Percentiles rank a stretch among this genome's conserved stretches.
These are phyloP conservation scores for Ceuthmochares aereus DNA, from an alignment of 2,113 vertebrate species.

Conservation along the genomic window DNA sequence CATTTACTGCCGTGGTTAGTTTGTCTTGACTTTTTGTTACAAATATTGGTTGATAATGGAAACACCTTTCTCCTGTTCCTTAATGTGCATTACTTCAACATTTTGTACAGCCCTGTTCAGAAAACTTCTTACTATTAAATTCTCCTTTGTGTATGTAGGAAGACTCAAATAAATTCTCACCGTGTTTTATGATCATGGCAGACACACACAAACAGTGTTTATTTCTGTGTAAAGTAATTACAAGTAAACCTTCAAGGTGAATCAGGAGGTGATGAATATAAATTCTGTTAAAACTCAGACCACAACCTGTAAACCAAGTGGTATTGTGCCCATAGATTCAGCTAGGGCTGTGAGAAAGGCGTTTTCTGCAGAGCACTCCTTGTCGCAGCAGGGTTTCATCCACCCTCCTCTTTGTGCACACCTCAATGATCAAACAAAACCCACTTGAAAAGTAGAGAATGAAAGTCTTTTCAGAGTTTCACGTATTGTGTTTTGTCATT, in stretches of 20 bases:
- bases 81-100: not conserved
- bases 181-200: not conserved
- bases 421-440: not conserved
- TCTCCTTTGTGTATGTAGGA: not conserved
- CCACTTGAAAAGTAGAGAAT: not conserved
- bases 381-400: not conserved
- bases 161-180: conserved; percentile 1
- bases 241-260: not conserved
- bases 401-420: not conserved
- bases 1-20: not conserved
- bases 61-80: not conserved
- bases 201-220: not conserved
- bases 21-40: not conserved
- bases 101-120: not conserved
- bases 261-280: not conserved
- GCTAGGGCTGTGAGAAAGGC: not conserved
- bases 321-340: not conserved
- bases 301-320: not conserved
- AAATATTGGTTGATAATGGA: not conserved
- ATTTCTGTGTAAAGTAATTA: not conserved
- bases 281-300: not conserved
- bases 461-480: not conserved
- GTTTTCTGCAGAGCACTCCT: not conserved
- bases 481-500: not conserved
- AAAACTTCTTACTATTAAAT: not conserved